phyloP scores from a whole-genome alignment of 2,888 invertebrate species.

The Cephus pulcher region DNA sequence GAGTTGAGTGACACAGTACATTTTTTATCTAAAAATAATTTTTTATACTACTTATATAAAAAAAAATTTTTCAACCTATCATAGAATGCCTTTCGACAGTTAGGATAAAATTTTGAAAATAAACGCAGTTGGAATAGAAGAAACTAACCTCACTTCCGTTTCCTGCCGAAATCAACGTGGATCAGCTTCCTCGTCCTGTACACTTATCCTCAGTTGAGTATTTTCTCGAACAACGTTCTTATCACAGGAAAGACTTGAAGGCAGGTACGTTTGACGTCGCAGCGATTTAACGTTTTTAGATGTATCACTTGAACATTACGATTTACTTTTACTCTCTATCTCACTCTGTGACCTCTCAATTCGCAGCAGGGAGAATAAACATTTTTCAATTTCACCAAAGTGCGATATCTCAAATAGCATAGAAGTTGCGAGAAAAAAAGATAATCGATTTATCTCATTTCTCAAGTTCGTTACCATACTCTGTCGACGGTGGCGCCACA shows the following conservation, averaged over 20 bases:
- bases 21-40: background rate
- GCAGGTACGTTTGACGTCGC: background rate
- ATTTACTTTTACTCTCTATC: conserved; percentile 8
- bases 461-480: background rate
- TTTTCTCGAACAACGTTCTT: background rate
- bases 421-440: background rate
- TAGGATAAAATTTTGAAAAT: background rate
- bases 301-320: background rate
- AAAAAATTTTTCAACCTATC: background rate
- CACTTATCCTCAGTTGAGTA: background rate
- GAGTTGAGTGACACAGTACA: background rate
- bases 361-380: background rate
- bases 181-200: too few relatives aligned
- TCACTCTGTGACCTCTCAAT: conserved; percentile 15
- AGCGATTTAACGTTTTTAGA: background rate
- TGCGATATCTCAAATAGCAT: background rate
- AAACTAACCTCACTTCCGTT: background rate
- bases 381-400: background rate
- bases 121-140: too few relatives aligned
- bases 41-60: background rate
- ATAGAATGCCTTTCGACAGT: background rate
- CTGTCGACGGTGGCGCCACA: background rate
- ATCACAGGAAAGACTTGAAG: background rate
- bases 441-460: background rate
- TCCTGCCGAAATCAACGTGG: background rate